These are phyloP conservation scores for Syritta pipiens DNA, from an alignment of 2,888 invertebrate species.

Conservation along the genomic window DNA sequence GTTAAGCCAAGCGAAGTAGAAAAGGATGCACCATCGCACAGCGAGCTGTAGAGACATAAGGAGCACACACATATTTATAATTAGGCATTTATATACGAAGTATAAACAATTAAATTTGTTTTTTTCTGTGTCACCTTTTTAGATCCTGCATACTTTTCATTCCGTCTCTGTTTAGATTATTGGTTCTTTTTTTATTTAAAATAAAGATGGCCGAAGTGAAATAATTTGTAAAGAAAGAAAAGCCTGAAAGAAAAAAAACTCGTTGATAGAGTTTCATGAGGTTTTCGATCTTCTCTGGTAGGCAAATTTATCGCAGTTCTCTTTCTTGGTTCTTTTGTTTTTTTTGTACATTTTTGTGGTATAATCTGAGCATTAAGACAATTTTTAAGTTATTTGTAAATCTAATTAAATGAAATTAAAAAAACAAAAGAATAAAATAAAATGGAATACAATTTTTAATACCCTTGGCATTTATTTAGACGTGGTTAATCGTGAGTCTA, in stretches of 20 bases:
- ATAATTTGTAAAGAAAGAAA: slow-evolving; percentile 11
- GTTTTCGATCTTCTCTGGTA: not conserved
- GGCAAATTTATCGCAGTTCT: not conserved
- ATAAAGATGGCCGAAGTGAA: no score
- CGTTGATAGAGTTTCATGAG: not conserved
- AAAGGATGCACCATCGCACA: slow-evolving; percentile 73
- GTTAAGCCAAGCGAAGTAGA: slow-evolving; percentile 58
- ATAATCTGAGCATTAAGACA: slow-evolving; percentile 51
- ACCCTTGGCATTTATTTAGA: no score
- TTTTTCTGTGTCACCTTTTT: not conserved
- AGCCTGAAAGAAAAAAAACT: slow-evolving; percentile 1
- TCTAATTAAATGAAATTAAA: slow-evolving; percentile 28
- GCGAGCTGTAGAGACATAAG: slow-evolving; percentile 74
- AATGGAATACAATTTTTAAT: slow-evolving; percentile 17
- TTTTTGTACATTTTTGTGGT: slow-evolving; percentile 50
- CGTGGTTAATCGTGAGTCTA: no score
- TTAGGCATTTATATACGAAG: slow-evolving; percentile 42
- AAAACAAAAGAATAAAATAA: slow-evolving; percentile 31
- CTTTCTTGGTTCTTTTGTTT: not conserved
- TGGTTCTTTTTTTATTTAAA: no score
- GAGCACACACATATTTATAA: slow-evolving; percentile 21
- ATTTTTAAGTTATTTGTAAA: slow-evolving; percentile 66
- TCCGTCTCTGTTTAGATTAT: slow-evolving; percentile 51
- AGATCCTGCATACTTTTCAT: slow-evolving; percentile 40
- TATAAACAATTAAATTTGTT: slow-evolving; percentile 15